Base-by-base conservation (phyloP, 2,797 vertebrate genomes). In the Pitangus sulphuratus region DNA sequence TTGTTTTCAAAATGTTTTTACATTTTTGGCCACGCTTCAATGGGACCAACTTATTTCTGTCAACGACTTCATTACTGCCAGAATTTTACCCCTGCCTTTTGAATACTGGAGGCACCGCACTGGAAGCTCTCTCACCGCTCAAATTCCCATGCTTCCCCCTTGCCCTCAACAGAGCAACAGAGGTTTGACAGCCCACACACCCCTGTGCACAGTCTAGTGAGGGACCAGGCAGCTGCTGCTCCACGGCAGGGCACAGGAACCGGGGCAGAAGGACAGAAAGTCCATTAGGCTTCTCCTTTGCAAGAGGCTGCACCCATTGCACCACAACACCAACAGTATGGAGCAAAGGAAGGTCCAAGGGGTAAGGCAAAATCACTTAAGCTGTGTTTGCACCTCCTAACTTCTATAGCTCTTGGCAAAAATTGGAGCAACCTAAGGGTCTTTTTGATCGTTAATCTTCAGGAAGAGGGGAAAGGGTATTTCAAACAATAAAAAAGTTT, bases 251-350 rank as follows among this genome's bases (percentile, higher is more conserved):
- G 8, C 48, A 20, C 44, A 37, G 56, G 30, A 87, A 8, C 13
- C 0, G 1, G 42, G 56, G 51, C 25, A 65, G 50, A 79, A 61
- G 28, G 26, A 22, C 2, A 14, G 33, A 65, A 13, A 61, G 3
- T 20, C 1, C 54, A 44, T 28, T 11, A 2, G 0, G 5, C 8
- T 11, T 69, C 24, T 15, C 17, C 17, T 28, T 51, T 0, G 0
- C 0, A 2, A 18, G 58, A 65, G 14, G 28, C 40, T 80, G 44
- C 28, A 8, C 22, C 13, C 26, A 0, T 30, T 8, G 28, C 19
- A 1, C 9, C 0, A 0, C 87, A 10, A n/a, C 6, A 0, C 50
- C 4, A 2, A 5, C 3, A 0, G 28, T 4, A 2, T 0, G 0
- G 24, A 40, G 72, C 24, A 58, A 53, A 72, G 45, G 33, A 5